These are phyloP conservation scores for Caenorhabditis inopinata DNA, from an alignment of 1,140 invertebrate genomes.

Conservation along the genomic window DNA sequence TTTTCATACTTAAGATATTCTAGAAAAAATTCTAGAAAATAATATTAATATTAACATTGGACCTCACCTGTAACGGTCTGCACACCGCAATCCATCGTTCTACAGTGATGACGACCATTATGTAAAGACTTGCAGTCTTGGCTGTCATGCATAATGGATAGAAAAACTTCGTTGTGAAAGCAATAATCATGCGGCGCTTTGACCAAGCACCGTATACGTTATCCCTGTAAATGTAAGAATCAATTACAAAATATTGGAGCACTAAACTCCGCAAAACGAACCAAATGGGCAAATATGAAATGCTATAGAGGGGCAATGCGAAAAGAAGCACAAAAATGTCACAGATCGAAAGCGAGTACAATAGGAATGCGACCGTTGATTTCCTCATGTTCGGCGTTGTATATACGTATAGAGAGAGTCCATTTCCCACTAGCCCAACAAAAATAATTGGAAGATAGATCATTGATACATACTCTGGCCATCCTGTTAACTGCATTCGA, in stretches of 20 bases:
- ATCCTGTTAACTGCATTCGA: not conserved
- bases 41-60: too few relatives aligned
- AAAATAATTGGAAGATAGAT: not conserved
- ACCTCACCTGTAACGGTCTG: not conserved
- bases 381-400: not conserved
- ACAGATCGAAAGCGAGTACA: slow-evolving; percentile 8
- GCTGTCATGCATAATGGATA: slow-evolving; percentile 24
- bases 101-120: not conserved
- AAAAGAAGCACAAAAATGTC: slow-evolving; percentile 5
- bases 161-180: not conserved
- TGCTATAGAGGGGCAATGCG: not conserved
- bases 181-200: slow-evolving; percentile 8
- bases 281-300: not conserved
- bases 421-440: not conserved
- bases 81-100: slow-evolving; percentile 16
- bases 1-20: too few relatives aligned
- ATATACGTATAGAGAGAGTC: not conserved
- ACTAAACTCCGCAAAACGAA: not conserved
- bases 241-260: too few relatives aligned
- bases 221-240: not conserved
- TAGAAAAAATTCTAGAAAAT: too few relatives aligned
- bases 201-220: slow-evolving; percentile 8
- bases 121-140: slow-evolving; percentile 16
- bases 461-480: not conserved
- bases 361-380: not conserved